These are phyloP conservation scores for Eurystomus glaucurus DNA, from an alignment of 2,797 vertebrate genomes.

Conservation along the genomic window DNA sequence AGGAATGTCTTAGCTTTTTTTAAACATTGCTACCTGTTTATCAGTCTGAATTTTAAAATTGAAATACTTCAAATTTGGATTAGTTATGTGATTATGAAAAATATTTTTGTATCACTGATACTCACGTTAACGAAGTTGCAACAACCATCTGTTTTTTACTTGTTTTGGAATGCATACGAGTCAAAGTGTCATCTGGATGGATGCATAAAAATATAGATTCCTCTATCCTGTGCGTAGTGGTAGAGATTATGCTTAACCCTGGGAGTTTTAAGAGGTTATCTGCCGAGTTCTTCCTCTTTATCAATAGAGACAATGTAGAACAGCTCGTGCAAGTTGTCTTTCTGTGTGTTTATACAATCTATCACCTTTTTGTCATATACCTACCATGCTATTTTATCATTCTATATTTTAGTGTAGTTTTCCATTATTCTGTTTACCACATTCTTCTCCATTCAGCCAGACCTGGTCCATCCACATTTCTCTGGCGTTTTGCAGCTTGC, in stretches of 20 bases:
- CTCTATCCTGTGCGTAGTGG: not conserved
- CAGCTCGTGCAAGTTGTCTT: not conserved
- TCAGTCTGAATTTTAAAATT: not conserved
- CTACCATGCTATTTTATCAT: not conserved
- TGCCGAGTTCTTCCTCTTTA: not conserved
- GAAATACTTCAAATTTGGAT: not conserved
- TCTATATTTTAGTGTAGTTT: fast-evolving
- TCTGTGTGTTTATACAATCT: not conserved
- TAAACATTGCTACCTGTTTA: not conserved
- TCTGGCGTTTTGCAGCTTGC: not conserved
- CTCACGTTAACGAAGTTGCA: not conserved
- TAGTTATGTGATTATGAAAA: not conserved
- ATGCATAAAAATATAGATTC: not conserved
- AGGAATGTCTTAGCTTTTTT: not conserved
- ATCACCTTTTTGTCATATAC: not conserved
- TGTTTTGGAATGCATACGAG: not conserved
- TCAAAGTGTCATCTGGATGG: not conserved
- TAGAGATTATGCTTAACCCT: not conserved
- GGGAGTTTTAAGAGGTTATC: not conserved
- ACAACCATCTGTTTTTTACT: not conserved
- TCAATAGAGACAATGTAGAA: not conserved
- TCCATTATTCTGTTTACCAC: not conserved
- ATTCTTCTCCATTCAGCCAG: not conserved
- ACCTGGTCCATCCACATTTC: not conserved
- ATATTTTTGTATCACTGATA: not conserved